Percentiles rank a stretch among this genome's conserved stretches.
Evolutionary conservation across 2,888 invertebrate species (phyloP).

Genomic region (Hoplodrina blanda): DNA sequence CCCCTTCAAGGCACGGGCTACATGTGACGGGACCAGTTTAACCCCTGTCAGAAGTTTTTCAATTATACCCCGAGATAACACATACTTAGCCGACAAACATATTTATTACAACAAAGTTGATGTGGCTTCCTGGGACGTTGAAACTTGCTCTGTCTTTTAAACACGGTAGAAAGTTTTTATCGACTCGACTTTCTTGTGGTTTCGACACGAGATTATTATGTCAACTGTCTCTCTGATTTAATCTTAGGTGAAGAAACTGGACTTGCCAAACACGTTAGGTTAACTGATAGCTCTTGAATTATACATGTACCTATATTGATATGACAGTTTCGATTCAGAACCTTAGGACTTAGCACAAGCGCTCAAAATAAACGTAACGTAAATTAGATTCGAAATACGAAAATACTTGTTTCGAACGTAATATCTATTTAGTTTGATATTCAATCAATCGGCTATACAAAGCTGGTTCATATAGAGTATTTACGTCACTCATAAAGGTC

Average conservation of each 20-base stretch:
- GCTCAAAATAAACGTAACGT: no score
- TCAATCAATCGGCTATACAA: no score
- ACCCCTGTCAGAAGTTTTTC: conserved; percentile 88
- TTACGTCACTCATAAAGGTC: no score
- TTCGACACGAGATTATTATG: conserved; percentile 1
- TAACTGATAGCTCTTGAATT: background rate
- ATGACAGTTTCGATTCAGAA: background rate
- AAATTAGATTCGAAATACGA: no score
- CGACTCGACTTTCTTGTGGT: conserved; percentile 22
- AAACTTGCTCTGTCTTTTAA: conserved; percentile 44
- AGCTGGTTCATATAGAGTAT: no score
- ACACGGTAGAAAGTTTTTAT: conserved; percentile 36
- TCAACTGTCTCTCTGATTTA: background rate
- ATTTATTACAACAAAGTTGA: conserved; percentile 80
- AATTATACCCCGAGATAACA: conserved; percentile 84
- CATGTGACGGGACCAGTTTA: conserved; percentile 71
- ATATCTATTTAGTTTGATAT: no score
- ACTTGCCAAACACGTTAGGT: background rate
- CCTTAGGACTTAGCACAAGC: no score
- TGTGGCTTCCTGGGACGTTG: conserved; percentile 42
- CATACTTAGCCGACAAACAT: conserved; percentile 76
- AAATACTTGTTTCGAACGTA: no score
- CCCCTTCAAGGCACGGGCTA: conserved; percentile 31
- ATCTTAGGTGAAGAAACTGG: conserved; percentile 13
- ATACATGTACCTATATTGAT: background rate